Evolutionary conservation across 2,888 invertebrate genomes (phyloP).

Genomic region (Balanococcus diminutus): DNA sequence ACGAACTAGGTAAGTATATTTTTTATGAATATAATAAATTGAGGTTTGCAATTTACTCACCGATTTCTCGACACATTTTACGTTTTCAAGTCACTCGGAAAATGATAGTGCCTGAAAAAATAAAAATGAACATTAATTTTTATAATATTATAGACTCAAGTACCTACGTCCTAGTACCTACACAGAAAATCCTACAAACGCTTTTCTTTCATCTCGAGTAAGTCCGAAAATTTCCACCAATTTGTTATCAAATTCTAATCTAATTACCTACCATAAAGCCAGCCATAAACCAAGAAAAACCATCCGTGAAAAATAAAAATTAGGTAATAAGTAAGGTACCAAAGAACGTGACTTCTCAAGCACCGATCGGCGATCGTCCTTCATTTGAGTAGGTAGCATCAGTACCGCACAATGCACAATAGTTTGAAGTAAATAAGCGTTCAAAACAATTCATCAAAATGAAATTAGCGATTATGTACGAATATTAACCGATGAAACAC

Average conservation of each 20-base stretch:
- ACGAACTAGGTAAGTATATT: no score
- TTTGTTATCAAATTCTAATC: not conserved
- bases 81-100: no score
- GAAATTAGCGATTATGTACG: constrained; percentile 41
- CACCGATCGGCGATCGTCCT: not conserved
- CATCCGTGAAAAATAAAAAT: not conserved
- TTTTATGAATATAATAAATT: no score
- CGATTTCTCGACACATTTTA: no score
- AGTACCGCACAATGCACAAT: not conserved
- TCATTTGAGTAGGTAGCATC: not conserved
- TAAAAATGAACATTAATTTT: no score
- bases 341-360: not conserved
- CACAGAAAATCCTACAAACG: no score
- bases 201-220: not conserved
- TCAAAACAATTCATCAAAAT: constrained; percentile 23
- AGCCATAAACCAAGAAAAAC: not conserved
- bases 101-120: no score
- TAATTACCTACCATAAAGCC: not conserved
- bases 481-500: constrained; percentile 28
- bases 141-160: no score
- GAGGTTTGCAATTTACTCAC: no score
- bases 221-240: no score
- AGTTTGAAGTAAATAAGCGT: not conserved
- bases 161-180: no score
- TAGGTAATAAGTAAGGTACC: not conserved